phyloP scores from a whole-genome alignment of 2,113 vertebrate species.

The Percopsis transmontana region DNA sequence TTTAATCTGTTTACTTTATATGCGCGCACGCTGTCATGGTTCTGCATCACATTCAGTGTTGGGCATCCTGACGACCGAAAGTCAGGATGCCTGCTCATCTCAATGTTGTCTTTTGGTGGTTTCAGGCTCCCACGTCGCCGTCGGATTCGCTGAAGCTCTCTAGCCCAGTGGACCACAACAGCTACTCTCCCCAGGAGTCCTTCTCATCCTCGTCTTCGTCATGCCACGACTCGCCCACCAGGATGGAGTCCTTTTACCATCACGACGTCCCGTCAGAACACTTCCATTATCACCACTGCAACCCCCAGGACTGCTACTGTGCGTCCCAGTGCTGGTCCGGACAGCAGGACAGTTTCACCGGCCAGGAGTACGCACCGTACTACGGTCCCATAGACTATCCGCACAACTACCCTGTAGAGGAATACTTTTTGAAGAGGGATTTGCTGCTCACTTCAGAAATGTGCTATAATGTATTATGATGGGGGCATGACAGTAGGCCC shows the following conservation, averaged over 20 bases:
- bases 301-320: slow-evolving; percentile 76
- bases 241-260: slow-evolving; percentile 74
- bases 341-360: slow-evolving; percentile 58
- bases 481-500: slow-evolving; percentile 12
- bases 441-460: slow-evolving; percentile 75
- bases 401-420: slow-evolving; percentile 63
- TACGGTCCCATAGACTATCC: slow-evolving; percentile 74
- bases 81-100: not conserved
- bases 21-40: not conserved
- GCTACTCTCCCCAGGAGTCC: slow-evolving; percentile 79
- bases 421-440: slow-evolving; percentile 82
- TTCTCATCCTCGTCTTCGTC: slow-evolving; percentile 78
- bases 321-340: slow-evolving; percentile 61
- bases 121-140: slow-evolving; percentile 79
- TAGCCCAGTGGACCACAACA: slow-evolving; percentile 80
- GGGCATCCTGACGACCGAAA: too few relatives aligned
- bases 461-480: slow-evolving; percentile 84
- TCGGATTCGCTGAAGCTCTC: slow-evolving; percentile 76
- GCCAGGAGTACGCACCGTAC: slow-evolving; percentile 68
- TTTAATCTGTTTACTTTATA: not conserved
- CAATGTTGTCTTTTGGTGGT: slow-evolving; percentile 2
- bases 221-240: slow-evolving; percentile 77
- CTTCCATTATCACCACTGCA: slow-evolving; percentile 70
- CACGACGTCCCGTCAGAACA: slow-evolving; percentile 65
- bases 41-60: too few relatives aligned